These are phyloP conservation scores for Etheostoma spectabile DNA, from an alignment of 2,113 vertebrate species.

Conservation along the genomic window DNA sequence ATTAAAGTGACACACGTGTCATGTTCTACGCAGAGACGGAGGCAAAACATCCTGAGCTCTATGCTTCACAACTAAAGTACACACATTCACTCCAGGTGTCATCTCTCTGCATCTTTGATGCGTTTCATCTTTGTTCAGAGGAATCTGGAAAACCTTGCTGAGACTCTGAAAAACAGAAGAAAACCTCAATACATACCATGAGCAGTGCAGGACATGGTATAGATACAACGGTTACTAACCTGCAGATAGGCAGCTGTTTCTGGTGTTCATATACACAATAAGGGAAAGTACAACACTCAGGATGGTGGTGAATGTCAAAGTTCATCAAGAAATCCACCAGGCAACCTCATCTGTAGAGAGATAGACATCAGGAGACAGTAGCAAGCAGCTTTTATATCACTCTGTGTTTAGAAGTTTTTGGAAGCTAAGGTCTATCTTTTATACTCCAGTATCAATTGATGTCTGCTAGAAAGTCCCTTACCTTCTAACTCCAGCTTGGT, in stretches of 20 bases:
- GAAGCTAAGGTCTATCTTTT: too few species aligned
- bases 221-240: background rate
- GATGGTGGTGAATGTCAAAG: conserved; percentile 18
- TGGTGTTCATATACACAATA: background rate
- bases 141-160: background rate
- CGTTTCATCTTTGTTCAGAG: background rate
- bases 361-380: background rate
- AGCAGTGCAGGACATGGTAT: fast-evolving
- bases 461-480: background rate
- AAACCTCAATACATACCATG: fast-evolving
- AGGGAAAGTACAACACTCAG: conserved; percentile 26
- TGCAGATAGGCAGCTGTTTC: background rate
- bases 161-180: background rate
- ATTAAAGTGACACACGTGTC: too few species aligned
- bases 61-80: conserved; percentile 47
- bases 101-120: background rate
- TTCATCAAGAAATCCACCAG: conserved; percentile 33
- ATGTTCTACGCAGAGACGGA: background rate
- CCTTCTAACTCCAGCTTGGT: background rate
- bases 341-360: conserved; percentile 29
- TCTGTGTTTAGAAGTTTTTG: too few species aligned
- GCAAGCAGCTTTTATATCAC: too few species aligned
- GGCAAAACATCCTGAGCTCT: background rate
- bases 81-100: conserved; percentile 27
- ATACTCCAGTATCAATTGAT: too few species aligned